A percentile compares a stretch with the other conserved stretches of the same genome.
Conservation (phyloP, 1,140 invertebrate genomes). For the Reticulitermes speratus region DNA sequence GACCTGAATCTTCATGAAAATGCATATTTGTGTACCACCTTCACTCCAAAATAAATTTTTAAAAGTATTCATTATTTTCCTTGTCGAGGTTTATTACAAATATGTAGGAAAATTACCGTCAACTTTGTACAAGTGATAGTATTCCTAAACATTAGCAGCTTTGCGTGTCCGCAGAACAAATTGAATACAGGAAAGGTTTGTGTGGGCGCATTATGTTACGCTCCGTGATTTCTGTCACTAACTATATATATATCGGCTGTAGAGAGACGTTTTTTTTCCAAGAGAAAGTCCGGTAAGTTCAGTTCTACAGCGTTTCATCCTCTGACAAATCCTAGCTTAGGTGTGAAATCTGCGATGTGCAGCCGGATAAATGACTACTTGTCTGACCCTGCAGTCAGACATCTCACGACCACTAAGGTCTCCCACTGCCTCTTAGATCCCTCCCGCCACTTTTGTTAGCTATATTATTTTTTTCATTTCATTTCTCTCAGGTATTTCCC, state of each 20-base stretch:
- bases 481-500: neutral
- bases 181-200: too few species aligned
- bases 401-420: neutral
- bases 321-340: neutral
- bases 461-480: neutral
- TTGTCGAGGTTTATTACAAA: too few species aligned
- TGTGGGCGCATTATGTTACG: too few species aligned
- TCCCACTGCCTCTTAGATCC: neutral
- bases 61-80: too few species aligned
- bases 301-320: neutral
- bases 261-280: neutral
- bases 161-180: too few species aligned
- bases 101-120: too few species aligned
- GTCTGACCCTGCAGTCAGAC: neutral
- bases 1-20: too few species aligned
- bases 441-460: neutral
- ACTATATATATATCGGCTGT: neutral
- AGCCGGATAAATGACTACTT: neutral
- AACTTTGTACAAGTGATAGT: too few species aligned
- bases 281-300: neutral
- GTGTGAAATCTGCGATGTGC: neutral
- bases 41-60: too few species aligned
- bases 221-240: neutral
- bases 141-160: too few species aligned
- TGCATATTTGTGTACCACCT: too few species aligned